Base-by-base conservation (phyloP, 64 coral and sea anemone genomes). In the Pocillopora damicornis region DNA sequence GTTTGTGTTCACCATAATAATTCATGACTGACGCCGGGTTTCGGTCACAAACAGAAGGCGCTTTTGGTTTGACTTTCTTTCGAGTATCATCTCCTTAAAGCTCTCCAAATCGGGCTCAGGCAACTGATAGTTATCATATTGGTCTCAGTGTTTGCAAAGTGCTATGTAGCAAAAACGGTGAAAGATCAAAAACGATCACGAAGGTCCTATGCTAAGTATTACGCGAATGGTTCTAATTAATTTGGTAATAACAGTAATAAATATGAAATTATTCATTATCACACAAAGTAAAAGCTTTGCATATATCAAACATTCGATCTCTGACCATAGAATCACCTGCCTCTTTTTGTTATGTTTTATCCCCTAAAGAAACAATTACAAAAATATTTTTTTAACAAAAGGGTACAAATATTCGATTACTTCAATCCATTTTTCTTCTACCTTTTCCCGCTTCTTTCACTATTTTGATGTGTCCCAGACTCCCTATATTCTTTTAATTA, bases 201-300 rank as follows among this genome's bases (percentile, higher is more conserved):
- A 18, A 71, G 30, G 80, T 58, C 65, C 65, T 72, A 23, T 23
- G 81, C n/a, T 42, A 58, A 85, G 17, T 57, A 85, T 51, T 13
- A 25, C 37, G 13, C 45, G 36, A 18, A 20, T 26, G 38, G 37
- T 17, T 73, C 63, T 57, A 72, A 85, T 85, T 85, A 85, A 85
- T 85, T 85, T 58, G 37, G 62, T 30, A 72, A 68, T 85, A 85
- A 17, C 64, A 12, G 35, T 42, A 59, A 85, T 85, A n/a, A 85
- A 73, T 85, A 85, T 85, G 65, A n/a, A 85, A 72, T 73, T 72
- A 85, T 85, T 68, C 64, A 85, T 73, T 38, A 85, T 85, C 64
- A 63, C 79, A 15, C 16, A 63, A 61, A 63, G 79, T 30, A 81
- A 73, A 72, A 18, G 63, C 16, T 85, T 58, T 58, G 81, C 81